These are phyloP conservation scores for Alviniconcha strummeri DNA, from an alignment of 2,888 invertebrate genomes.

Conservation along the genomic window DNA sequence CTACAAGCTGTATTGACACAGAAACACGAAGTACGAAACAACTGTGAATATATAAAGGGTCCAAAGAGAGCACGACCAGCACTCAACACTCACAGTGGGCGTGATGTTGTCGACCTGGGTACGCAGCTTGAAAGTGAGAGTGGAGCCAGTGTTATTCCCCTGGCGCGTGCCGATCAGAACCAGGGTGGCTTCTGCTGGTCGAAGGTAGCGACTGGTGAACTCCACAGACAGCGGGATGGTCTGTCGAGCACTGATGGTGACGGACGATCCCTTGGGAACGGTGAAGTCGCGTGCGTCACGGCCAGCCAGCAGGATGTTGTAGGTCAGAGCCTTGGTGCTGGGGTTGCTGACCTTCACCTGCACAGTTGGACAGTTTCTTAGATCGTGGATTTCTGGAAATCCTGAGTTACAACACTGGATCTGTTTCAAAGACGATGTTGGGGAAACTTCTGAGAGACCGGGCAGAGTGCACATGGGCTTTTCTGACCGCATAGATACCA, in stretches of 20 bases:
- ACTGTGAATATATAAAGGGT: too few relatives aligned
- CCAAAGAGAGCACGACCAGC: not conserved
- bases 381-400: too few relatives aligned
- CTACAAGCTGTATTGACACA: too few relatives aligned
- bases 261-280: slow-evolving; percentile 66
- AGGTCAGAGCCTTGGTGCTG: slow-evolving; percentile 69
- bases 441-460: too few relatives aligned
- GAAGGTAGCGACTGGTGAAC: slow-evolving; percentile 65
- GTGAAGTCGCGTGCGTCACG: slow-evolving; percentile 68
- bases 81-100: slow-evolving; percentile 61
- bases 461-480: too few relatives aligned
- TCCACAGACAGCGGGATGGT: slow-evolving; percentile 59
- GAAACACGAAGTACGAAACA: too few relatives aligned
- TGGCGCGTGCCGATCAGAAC: slow-evolving; percentile 68
- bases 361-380: not conserved
- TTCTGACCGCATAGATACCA: too few relatives aligned
- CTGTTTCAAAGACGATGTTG: too few relatives aligned
- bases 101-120: slow-evolving; percentile 69
- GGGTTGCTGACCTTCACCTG: slow-evolving; percentile 72
- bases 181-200: slow-evolving; percentile 69
- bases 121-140: slow-evolving; percentile 68
- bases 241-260: slow-evolving; percentile 68
- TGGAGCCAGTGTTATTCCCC: slow-evolving; percentile 67
- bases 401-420: too few relatives aligned
- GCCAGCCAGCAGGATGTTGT: slow-evolving; percentile 70